phyloP scores from a whole-genome alignment of 2,888 invertebrate genomes.

The Vesta saturnalis region DNA sequence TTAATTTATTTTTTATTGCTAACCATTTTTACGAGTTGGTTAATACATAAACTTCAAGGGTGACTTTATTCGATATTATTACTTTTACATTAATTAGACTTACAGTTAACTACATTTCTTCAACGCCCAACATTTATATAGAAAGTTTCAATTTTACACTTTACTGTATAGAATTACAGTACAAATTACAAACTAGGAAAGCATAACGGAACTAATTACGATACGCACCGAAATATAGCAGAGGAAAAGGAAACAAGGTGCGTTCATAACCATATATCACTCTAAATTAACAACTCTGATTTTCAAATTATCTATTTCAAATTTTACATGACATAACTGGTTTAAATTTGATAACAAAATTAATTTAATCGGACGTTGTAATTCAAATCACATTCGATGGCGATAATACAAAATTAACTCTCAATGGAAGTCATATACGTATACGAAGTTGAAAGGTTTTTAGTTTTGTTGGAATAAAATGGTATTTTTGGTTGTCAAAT shows the following conservation, averaged over 20 bases:
- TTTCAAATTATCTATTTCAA: conserved; percentile 23
- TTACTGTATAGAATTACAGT: conserved; percentile 16
- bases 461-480: neutral
- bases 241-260: conserved; percentile 43
- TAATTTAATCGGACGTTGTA: neutral
- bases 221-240: conserved; percentile 42
- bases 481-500: conserved; percentile 15
- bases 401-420: conserved; percentile 3
- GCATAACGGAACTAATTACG: conserved; percentile 42
- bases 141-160: conserved; percentile 15
- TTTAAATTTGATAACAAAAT: neutral
- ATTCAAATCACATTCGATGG: neutral
- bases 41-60: too few species aligned
- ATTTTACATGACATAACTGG: conserved; percentile 16
- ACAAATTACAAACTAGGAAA: conserved; percentile 24
- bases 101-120: neutral
- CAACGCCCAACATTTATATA: conserved; percentile 2
- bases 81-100: neutral
- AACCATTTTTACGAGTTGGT: too few species aligned
- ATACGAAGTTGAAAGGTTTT: neutral
- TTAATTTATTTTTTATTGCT: too few species aligned
- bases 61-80: too few species aligned
- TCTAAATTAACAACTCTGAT: conserved; percentile 36
- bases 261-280: conserved; percentile 41
- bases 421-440: neutral